Evolutionary conservation across 2,797 vertebrate species (phyloP).

Genomic region (Momotus momota): DNA sequence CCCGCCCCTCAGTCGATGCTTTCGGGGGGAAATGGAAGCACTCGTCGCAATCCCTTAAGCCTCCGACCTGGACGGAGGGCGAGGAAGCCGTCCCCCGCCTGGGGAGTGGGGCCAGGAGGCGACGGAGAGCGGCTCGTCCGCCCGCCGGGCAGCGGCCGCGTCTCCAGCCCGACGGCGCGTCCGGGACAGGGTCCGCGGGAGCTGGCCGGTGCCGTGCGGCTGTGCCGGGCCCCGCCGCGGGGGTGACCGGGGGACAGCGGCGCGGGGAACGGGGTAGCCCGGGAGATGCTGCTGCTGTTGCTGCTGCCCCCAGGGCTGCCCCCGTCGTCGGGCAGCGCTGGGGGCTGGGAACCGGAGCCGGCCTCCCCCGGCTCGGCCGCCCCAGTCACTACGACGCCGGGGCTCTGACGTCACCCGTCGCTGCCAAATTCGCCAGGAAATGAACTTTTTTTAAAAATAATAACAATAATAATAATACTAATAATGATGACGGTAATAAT

Average conservation of each 20-base stretch:
- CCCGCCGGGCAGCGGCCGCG: neutral
- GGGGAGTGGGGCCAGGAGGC: neutral
- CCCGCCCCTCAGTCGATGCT: neutral
- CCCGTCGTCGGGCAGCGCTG: too few relatives aligned
- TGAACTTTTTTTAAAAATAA: conserved; percentile 57
- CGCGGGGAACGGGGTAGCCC: neutral
- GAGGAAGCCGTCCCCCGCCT: neutral
- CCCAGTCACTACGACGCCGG: conserved; percentile 90
- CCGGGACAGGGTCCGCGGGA: neutral
- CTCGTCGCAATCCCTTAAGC: too few relatives aligned
- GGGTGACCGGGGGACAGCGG: neutral
- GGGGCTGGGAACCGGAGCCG: conserved; percentile 65
- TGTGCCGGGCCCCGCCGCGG: neutral
- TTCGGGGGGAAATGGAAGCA: neutral
- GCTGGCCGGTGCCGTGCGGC: neutral
- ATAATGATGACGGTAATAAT: neutral
- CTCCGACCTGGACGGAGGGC: neutral
- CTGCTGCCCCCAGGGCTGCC: neutral
- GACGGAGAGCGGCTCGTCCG: neutral
- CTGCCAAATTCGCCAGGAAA: conserved; percentile 80
- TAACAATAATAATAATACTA: conserved; percentile 48
- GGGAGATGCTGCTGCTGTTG: neutral
- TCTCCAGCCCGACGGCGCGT: conserved; percentile 15
- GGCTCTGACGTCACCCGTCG: conserved; percentile 85
- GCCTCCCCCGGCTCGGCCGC: conserved; percentile 75